phyloP scores from a whole-genome alignment of 2,113 vertebrate genomes.

The Labeo rohita region DNA sequence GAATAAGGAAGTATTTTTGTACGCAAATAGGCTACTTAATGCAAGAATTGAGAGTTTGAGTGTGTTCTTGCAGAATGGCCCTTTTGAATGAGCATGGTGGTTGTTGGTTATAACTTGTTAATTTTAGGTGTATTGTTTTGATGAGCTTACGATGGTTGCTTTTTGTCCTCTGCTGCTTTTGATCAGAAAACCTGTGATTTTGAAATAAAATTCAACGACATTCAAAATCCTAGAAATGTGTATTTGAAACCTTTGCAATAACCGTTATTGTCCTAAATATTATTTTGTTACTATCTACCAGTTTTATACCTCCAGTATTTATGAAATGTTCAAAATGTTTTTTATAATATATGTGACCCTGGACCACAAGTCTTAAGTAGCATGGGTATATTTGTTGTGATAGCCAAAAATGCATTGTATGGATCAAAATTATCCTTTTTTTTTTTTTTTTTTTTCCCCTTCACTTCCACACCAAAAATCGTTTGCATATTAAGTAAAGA shows the following conservation, averaged over 20 bases:
- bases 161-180: slow-evolving; percentile 42
- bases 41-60: slow-evolving; percentile 18
- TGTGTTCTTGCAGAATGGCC: slow-evolving; percentile 2
- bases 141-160: background rate
- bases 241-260: background rate
- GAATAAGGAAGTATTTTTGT: slow-evolving; percentile 48
- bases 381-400: too few species aligned
- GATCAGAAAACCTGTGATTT: slow-evolving; percentile 38
- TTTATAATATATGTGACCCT: too few species aligned
- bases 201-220: slow-evolving; percentile 45
- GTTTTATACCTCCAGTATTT: background rate
- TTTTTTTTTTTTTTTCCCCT: too few species aligned
- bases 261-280: too few species aligned
- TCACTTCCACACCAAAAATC: too few species aligned
- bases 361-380: too few species aligned
- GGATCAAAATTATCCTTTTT: too few species aligned
- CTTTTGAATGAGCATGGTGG: background rate
- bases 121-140: slow-evolving; percentile 8
- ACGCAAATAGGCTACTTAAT: background rate
- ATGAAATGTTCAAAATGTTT: background rate
- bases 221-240: background rate
- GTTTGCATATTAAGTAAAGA: too few species aligned
- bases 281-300: background rate
- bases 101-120: slow-evolving; percentile 10
- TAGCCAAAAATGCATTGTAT: too few species aligned